Base-by-base conservation (phyloP, 2,797 vertebrate genomes). In the Gadopsis marmoratus region DNA sequence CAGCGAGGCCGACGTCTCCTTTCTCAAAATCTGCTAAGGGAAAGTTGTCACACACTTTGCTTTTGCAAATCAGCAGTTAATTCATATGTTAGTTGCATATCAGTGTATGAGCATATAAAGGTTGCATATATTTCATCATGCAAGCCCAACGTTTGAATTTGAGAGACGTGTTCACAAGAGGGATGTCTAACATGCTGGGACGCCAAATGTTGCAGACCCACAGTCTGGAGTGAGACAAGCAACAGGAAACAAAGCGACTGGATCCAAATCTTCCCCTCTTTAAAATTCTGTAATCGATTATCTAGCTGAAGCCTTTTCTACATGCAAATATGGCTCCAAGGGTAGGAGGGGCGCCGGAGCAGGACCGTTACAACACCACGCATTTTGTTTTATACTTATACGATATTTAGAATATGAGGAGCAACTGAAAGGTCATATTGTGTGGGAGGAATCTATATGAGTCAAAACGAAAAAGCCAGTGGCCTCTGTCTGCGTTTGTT, bases 371-470 rank as follows among this genome's bases (percentile, higher is more conserved):
- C 73, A 67, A 45, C 61, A 54, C 53, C 63, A 47, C 73, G 80
- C 54, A 14, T 76, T 81, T 72, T 56, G 60, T 72, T 74, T 75
- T 10, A 76, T 50, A 63, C 77, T 81, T 39, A 85, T 10, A 37
- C 37, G 84, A 93, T 88, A 91, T 93, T 89, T 89, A 81, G 87
- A 94, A 95, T 95, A 94, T 95, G 93, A 96, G 90, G 81, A 93
- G 93, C 91, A 92, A 94, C 90, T 95, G 95, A 96, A 97, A 97
- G 95, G 95, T 97, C 95, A 97, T 90, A 95, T 93, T 94, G 94
- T 95, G 93, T 94, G 95, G 95, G 96, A 95, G 95, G 94, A 94
- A 94, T 95, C 95, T 95, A 94, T 93, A 94, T 97, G 96, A 97
- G 91, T 98, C 95, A 97, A 93, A 95, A 71, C 51, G 45, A 88